Evolutionary conservation across 2,797 vertebrate species (phyloP), one percentile per base, ranked within the genome.

Genomic region (Brachyalestes nurse): DNA sequence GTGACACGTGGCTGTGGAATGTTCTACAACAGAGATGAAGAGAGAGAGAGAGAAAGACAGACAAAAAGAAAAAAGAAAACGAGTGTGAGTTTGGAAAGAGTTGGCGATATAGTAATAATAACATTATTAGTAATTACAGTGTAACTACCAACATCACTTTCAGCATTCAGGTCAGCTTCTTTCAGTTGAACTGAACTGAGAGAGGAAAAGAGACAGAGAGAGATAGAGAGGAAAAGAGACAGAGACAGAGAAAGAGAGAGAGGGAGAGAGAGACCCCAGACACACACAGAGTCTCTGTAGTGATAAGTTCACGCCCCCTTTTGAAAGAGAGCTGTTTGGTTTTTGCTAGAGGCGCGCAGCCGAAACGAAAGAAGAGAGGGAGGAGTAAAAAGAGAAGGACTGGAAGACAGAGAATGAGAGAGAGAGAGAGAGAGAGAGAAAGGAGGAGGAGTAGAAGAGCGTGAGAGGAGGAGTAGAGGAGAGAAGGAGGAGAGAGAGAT

Each of bases 251-350:
- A 53, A 13, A 1, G 1, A 1, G 12, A 16, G 12, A 6, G 1
- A 16, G 12, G 13, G 5, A 16, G 12, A 13, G 4, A 1, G 16
- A 12, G 1, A 4, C 1, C 10, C n/a, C 1, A n/a, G 7, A n/a
- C 62, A 88, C 88, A 84, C 89, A 28, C 88, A 86, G 84, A 91
- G 90, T 90, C 87, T 91, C 86, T 91, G 89, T 92, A 93, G 28
- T 71, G 57, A 75, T 72, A 40, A 91, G 94, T 95, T 95, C 45
- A 93, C 89, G 92, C 94, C 95, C 94, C 93, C 91, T 28, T 19
- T 5, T 28, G 57, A 60, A 21, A 60, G 86, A 93, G 94, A 93
- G 95, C 92, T 90, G 90, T 93, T 95, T 94, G 94, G 94, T 94
- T 93, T 93, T 23, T 92, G 90, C 40, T 92, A 90, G 91, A 94